Conservation (phyloP, 2,888 invertebrate genomes). For the Sphaerophoria taeniata region DNA sequence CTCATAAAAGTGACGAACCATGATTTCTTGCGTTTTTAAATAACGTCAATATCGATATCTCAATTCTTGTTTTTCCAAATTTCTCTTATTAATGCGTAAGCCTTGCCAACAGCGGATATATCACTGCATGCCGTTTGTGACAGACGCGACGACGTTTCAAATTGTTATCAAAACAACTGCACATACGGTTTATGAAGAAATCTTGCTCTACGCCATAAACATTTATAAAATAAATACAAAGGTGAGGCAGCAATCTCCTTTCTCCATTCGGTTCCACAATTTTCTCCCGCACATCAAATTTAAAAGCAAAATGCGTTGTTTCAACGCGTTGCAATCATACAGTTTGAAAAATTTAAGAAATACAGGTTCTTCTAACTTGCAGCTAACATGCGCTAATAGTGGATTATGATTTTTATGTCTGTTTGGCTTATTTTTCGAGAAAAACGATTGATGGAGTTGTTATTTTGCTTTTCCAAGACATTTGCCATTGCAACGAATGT, state of each 20-base stretch:
- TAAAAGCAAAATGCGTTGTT: not conserved
- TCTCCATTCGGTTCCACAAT: conserved; percentile 20
- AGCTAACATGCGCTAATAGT: conserved; percentile 13
- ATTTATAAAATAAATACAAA: not conserved
- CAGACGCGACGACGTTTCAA: too few relatives aligned
- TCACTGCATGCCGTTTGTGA: too few relatives aligned
- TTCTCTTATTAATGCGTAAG: too few relatives aligned
- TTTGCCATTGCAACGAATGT: conserved; percentile 38
- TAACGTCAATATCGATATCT: too few relatives aligned
- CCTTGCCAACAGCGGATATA: too few relatives aligned
- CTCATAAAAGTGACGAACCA: too few relatives aligned
- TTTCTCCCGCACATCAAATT: conserved; percentile 15
- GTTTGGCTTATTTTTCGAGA: conserved; percentile 49
- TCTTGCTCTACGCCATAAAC: not conserved
- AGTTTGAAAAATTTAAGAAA: conserved; percentile 42
- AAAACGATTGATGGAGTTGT: conserved; percentile 37
- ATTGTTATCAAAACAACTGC: too few relatives aligned
- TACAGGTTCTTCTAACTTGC: conserved; percentile 54
- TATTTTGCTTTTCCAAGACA: conserved; percentile 49
- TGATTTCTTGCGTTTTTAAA: too few relatives aligned
- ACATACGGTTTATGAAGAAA: not conserved
- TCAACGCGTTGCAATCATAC: not conserved
- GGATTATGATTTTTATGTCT: conserved; percentile 42
- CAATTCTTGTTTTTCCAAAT: too few relatives aligned
- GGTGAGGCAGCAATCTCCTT: conserved; percentile 1